Percentiles rank a stretch among this genome's conserved stretches.
phyloP scores from a whole-genome alignment of 2,113 vertebrate species.

The Mormyrus lacerda region DNA sequence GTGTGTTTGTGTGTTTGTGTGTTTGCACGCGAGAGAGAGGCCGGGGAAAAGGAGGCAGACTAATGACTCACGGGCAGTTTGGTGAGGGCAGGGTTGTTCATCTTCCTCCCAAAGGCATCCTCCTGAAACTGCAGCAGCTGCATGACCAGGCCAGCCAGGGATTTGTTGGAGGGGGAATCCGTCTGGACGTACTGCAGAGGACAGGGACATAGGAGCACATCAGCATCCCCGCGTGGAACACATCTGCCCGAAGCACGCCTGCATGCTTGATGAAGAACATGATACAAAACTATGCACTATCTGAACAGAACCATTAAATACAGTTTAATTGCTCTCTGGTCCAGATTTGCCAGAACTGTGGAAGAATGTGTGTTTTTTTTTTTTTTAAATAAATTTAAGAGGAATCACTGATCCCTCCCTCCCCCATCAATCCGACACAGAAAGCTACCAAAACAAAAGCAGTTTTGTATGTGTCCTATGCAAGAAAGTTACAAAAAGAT shows the following conservation, averaged over 20 bases:
- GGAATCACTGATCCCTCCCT: not conserved
- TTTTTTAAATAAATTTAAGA: not conserved
- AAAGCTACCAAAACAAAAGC: not conserved
- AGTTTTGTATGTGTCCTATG: not conserved
- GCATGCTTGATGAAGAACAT: not conserved
- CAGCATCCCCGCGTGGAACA: not conserved
- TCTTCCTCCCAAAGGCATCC: slow-evolving; percentile 91
- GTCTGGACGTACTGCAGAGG: slow-evolving; percentile 84
- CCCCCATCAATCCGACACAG: too few species aligned
- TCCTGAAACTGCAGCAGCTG: slow-evolving; percentile 97
- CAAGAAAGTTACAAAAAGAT: not conserved
- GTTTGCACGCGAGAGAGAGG: too few species aligned
- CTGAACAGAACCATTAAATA: not conserved
- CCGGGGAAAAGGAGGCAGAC: not conserved
- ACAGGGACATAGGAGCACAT: not conserved
- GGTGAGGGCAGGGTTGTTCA: slow-evolving; percentile 95
- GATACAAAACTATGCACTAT: not conserved
- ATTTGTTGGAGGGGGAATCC: slow-evolving; percentile 92
- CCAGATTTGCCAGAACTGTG: not conserved
- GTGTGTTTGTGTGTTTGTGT: too few species aligned
- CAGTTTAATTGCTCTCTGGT: not conserved
- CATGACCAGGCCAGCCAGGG: slow-evolving; percentile 82
- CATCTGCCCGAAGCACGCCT: not conserved
- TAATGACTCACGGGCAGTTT: slow-evolving; percentile 82
- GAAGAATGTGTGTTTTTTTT: not conserved